Evolutionary conservation across 2,888 invertebrate species (phyloP).

Genomic region (Metallyticus violacea): DNA sequence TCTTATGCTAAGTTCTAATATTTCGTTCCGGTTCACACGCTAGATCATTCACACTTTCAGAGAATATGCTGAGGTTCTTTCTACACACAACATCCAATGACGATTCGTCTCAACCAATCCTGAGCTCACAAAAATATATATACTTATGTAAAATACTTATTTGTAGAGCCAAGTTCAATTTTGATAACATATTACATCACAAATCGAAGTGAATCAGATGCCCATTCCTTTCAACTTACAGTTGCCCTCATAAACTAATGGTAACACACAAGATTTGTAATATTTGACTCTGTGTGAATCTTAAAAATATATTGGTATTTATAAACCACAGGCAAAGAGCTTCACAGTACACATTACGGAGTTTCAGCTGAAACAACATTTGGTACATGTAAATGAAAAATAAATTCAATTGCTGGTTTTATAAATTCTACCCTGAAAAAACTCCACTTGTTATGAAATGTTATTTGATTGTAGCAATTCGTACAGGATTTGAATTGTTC

Average conservation of each 20-base stretch:
- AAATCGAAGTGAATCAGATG: not conserved
- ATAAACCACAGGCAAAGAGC: not conserved
- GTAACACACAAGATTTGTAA: not conserved
- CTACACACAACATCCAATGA: not conserved
- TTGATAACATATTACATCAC: not conserved
- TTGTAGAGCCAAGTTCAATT: not conserved
- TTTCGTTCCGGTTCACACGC: not conserved
- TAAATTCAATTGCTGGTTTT: not conserved
- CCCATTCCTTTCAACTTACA: not conserved
- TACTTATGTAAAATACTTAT: not conserved
- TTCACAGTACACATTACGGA: too few species aligned
- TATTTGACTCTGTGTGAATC: too few species aligned
- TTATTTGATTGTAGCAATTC: not conserved
- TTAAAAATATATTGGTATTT: too few species aligned
- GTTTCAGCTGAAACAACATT: too few species aligned
- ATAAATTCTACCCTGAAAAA: not conserved
- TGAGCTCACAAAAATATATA: conserved; percentile 18
- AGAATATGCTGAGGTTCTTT: not conserved
- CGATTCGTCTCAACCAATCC: not conserved
- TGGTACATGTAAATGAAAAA: not conserved
- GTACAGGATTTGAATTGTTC: too few species aligned
- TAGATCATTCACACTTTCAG: not conserved
- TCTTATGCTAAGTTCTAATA: not conserved
- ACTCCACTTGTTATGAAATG: not conserved
- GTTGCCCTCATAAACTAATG: not conserved